Base-by-base conservation (phyloP, 2,797 vertebrate genomes). In the Poecile montanus region DNA sequence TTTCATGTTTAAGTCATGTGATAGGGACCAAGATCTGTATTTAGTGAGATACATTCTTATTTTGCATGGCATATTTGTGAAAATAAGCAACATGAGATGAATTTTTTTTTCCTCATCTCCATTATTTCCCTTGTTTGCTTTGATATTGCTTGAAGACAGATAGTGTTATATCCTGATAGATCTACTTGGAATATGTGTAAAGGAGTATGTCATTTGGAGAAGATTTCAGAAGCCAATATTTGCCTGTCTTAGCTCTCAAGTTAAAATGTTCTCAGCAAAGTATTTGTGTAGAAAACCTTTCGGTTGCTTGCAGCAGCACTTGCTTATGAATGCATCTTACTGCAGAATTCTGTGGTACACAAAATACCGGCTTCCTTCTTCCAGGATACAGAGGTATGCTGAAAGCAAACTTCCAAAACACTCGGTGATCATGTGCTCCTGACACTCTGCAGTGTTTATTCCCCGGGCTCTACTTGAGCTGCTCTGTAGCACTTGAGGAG, bases 311-410 rank as follows among this genome's bases (percentile, higher is more conserved):
- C 85, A 95, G 45, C 88, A 85, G 89, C 42, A 34, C n/a, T 94
- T 86, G 61, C 73, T 95, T 91, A n/a, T 62, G 84, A 87, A 87
- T 84, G 30, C 94, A 45, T 27, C 38, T 68, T 95, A 67, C 83
- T 89, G 94, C 65, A 95, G 93, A 89, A 72, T 25, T 22, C 78
- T 83, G 3, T 65, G 29, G 85, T 82, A 16, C 79, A 27, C 57
- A 16, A 63, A 86, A 77, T 15, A 47, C 27, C 18, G 6, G 34
- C 57, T 88, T 84, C 32, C 22, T 56, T 78, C 58, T 48, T 32
- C 17, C 56, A 27, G 57, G 67, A 38, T 19, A n/a, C 13, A 19
- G 16, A 75, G 72, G n/a, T 14, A 14, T 40, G 45, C 73, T 11
- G 4, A 76, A 57, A 90, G 56, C 40, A 74, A 70, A 84, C 77